Percentiles rank a stretch among this genome's conserved stretches.
Evolutionary conservation across 2,113 vertebrate genomes (phyloP).

Genomic region (Dicentrarchus labrax): DNA sequence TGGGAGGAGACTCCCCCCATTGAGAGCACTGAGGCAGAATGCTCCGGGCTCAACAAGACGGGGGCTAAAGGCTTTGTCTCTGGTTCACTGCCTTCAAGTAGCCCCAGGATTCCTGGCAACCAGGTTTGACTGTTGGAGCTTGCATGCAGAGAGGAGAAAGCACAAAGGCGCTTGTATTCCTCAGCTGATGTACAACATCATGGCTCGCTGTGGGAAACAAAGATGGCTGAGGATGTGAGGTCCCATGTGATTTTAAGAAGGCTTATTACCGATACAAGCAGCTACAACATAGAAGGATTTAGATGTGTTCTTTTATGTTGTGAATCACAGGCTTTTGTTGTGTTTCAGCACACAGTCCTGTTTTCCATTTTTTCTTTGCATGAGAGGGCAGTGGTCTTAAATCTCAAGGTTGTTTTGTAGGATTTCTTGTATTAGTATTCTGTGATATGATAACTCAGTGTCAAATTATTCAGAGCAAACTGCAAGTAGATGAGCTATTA

Average conservation of each 20-base stretch:
- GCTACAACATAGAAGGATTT: not conserved
- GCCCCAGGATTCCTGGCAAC: conserved; percentile 78
- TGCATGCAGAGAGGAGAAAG: conserved; percentile 35
- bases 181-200: conserved; percentile 72
- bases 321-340: conserved; percentile 2
- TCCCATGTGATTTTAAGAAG: not conserved
- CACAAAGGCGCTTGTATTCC: conserved; percentile 73
- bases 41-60: conserved; percentile 60
- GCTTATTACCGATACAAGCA: not conserved
- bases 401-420: conserved; percentile 5
- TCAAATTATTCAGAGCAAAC: conserved; percentile 51
- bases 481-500: conserved; percentile 57
- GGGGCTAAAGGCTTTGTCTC: conserved; percentile 79
- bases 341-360: not conserved
- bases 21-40: conserved; percentile 74
- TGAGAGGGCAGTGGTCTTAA: not conserved
- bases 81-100: conserved; percentile 72
- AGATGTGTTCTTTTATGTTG: not conserved
- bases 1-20: conserved; percentile 54
- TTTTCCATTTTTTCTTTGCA: not conserved
- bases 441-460: conserved; percentile 15
- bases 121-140: conserved; percentile 63
- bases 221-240: conserved; percentile 9
- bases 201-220: conserved; percentile 40
- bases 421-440: conserved; percentile 35